Base-by-base conservation (phyloP, 92 coral and sea anemone species). In the Scolanthus callimorphus region DNA sequence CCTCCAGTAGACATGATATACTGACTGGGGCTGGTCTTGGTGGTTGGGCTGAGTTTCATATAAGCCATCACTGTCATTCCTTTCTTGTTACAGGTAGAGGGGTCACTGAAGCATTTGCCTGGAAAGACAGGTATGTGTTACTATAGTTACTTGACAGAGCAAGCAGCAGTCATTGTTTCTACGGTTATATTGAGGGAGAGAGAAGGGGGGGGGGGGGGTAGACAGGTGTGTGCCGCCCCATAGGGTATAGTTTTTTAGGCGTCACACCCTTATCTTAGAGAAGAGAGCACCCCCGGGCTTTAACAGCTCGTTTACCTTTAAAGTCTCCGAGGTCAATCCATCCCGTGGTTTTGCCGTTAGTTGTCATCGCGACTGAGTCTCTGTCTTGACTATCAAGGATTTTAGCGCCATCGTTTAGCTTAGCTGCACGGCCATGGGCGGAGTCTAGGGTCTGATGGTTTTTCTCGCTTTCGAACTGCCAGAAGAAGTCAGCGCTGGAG, bases 71-170 rank as follows among this genome's bases (percentile, higher is more conserved):
- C 73, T 1, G 96, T 82, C 72, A 87, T 49, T 17, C 96, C 96
- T 13, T 64, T 69, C 61, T 71, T 81, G 27, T 76, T 57, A 57
- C 96, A 87, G 25, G 58, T 80, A 15, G 62, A 80, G 2, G 96
- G 96, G 54, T 87, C 96, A 49, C 96, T 87, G 63, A 78, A 87
- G 76, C 96, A 87, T 39, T 83, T 73, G 27, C 96, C 88, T 82
- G 57, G 0, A 22, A 25, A 12, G 24, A 22, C 4, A 20, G 17
- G 1, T 3, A 22, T 8, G 28, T 10, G 15, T 8, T 46, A 10
- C 52, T 9, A 46, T 10, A 46, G 4, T 46, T 10, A 19, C 23
- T 21, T 20, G 22, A 19, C 4, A 4, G 17, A 4, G 19, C 23
- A 6, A 6, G 41, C 15, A 34, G 41, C 41, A 6, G 15, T 6